Conservation (phyloP, 1,140 invertebrate species). For the Anthonomus grandis region DNA sequence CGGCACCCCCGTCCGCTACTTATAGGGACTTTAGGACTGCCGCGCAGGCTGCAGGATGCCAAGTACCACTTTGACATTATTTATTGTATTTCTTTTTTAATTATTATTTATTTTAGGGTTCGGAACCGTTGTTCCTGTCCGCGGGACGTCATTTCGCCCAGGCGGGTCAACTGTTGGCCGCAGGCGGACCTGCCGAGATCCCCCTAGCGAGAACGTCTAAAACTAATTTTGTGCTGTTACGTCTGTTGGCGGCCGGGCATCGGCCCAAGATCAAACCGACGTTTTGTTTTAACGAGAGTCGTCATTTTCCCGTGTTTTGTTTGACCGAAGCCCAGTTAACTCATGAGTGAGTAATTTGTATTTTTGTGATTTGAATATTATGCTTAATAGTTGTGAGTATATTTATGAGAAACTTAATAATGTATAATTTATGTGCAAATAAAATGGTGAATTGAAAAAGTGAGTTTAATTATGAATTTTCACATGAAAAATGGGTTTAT, state of each 20-base stretch:
- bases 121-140: conserved; percentile 19
- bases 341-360: conserved; percentile 11
- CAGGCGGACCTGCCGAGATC: conserved; percentile 10
- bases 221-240: conserved; percentile 22
- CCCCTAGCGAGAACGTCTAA: conserved; percentile 16
- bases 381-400: too few species aligned
- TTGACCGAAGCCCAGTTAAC: conserved; percentile 19
- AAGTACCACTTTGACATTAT: conserved; percentile 1
- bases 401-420: too few species aligned
- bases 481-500: too few species aligned
- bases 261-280: conserved; percentile 17
- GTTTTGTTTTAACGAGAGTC: conserved; percentile 23
- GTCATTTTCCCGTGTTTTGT: conserved; percentile 23
- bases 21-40: conserved; percentile 23
- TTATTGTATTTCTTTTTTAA: not conserved
- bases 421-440: too few species aligned
- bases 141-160: conserved; percentile 21
- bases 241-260: conserved; percentile 17
- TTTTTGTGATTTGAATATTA: too few species aligned
- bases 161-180: conserved; percentile 19
- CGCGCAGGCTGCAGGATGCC: conserved; percentile 16
- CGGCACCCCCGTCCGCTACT: conserved; percentile 81
- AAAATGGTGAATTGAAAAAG: too few species aligned
- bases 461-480: too few species aligned
- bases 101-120: conserved; percentile 10